Percentiles rank a stretch among this genome's conserved stretches.
Evolutionary conservation across 2,888 invertebrate genomes (phyloP).

Genomic region (Fragum whitleyi): DNA sequence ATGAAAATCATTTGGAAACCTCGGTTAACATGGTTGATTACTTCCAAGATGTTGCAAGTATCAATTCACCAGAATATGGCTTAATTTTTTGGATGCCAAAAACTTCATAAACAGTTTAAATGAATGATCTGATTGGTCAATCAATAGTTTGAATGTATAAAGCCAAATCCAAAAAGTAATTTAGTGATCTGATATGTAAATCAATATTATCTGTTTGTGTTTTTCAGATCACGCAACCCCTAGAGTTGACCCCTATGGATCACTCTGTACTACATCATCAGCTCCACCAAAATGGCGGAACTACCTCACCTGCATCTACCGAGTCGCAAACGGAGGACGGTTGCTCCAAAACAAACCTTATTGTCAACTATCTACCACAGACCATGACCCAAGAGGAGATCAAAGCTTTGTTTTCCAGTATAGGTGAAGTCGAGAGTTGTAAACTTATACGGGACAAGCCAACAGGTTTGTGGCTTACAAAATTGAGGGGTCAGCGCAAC

Average conservation of each 20-base stretch:
- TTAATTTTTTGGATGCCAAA: too few relatives aligned
- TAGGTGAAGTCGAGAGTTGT: slow-evolving; percentile 99
- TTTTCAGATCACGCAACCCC: slow-evolving; percentile 79
- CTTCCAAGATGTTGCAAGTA: too few relatives aligned
- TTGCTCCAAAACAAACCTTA: slow-evolving; percentile 92
- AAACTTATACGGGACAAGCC: slow-evolving; percentile 99
- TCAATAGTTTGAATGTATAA: too few relatives aligned
- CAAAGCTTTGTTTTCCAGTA: slow-evolving; percentile 97
- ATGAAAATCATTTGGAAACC: too few relatives aligned
- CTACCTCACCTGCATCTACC: slow-evolving; percentile 77
- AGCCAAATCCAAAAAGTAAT: too few relatives aligned
- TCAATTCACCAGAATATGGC: too few relatives aligned
- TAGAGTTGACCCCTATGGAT: slow-evolving; percentile 78
- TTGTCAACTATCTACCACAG: slow-evolving; percentile 99
- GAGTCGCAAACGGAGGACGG: slow-evolving; percentile 78
- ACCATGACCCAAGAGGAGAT: slow-evolving; percentile 99
- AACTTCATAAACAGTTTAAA: too few relatives aligned
- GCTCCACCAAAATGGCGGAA: slow-evolving; percentile 78
- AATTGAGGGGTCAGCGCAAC: too few relatives aligned
- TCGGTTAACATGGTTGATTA: too few relatives aligned
- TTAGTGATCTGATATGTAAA: too few relatives aligned
- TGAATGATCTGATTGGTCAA: too few relatives aligned
- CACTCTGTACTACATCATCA: slow-evolving; percentile 70
- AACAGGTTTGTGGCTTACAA: slow-evolving; percentile 91
- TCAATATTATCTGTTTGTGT: too few relatives aligned